Evolutionary conservation across 2,888 invertebrate genomes (phyloP), one percentile per base, ranked within the genome.

Genomic region (Heteromurus nitidus): DNA sequence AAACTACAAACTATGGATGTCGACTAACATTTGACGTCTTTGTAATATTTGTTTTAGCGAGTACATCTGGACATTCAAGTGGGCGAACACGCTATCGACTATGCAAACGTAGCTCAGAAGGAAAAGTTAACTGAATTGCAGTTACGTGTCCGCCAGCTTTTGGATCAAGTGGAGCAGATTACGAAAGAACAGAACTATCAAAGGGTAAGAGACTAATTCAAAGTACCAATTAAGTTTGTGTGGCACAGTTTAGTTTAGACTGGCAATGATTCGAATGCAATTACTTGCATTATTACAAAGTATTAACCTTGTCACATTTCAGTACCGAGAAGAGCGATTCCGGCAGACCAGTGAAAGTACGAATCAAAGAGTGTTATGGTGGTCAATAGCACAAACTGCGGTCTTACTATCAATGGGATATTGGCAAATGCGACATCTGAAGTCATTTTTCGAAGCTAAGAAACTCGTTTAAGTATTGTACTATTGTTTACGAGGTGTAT

Each of bases 171-270:
- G 0, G 98, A 98, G 84, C 98, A 99, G 90, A 99, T 99, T 84
- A 96, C 96, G n/a, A 99, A 99, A 90, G 99, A 99, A 89, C 99
- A 99, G 89, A 98, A 97, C 90, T 99, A 99, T 90, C 99, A 99
- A 89, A 93, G 98, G 90, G 95, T 96, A 47, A n/a, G n/a, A n/a
- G n/a, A n/a, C n/a, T n/a, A n/a, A n/a, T n/a, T n/a, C n/a, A n/a
- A n/a, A n/a, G n/a, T n/a, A n/a, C n/a, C n/a, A n/a, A n/a, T n/a
- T n/a, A n/a, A n/a, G n/a, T n/a, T n/a, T n/a, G n/a, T n/a, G n/a
- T n/a, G n/a, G n/a, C n/a, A n/a, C n/a, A n/a, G n/a, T n/a, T n/a
- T n/a, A n/a, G n/a, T n/a, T n/a, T n/a, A n/a, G n/a, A n/a, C n/a
- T n/a, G n/a, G n/a, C n/a, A n/a, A n/a, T n/a, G n/a, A n/a, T n/a